A percentile compares a stretch with the other conserved stretches of the same genome.
Conservation (phyloP, 2,888 invertebrate species). For the Limnephilus rhombicus region DNA sequence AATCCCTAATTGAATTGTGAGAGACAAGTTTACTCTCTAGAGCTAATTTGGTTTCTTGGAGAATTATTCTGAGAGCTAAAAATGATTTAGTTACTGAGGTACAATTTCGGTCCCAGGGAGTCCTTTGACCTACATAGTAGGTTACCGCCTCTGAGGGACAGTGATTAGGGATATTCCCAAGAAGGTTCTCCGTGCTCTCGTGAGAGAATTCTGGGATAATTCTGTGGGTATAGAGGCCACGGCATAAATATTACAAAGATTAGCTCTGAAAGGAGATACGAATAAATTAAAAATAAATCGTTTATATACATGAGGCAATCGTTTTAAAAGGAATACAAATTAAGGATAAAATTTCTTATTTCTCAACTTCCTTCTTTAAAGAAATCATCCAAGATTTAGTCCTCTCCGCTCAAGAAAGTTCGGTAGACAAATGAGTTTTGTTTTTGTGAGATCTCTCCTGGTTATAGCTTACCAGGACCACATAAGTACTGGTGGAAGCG, state of each 20-base stretch:
- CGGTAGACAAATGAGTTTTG: constrained; percentile 63
- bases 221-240: background rate
- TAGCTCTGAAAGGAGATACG: background rate
- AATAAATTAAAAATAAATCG: background rate
- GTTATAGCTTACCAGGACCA: constrained; percentile 26
- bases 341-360: background rate
- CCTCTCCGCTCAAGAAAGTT: constrained; percentile 32
- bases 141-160: constrained; percentile 20
- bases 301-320: background rate
- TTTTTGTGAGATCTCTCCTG: constrained; percentile 56
- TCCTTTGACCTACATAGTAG: constrained; percentile 23
- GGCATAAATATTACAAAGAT: background rate
- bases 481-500: constrained; percentile 25
- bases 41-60: background rate
- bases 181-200: background rate
- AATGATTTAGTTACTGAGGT: constrained; percentile 8
- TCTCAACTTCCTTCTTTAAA: background rate
- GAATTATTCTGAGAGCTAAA: background rate
- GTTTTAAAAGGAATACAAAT: background rate
- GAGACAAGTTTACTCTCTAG: background rate
- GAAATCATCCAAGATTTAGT: background rate
- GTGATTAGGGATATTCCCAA: constrained; percentile 37
- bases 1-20: background rate
- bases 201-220: background rate
- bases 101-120: constrained; percentile 16